A percentile compares a stretch with the other conserved stretches of the same genome.
Evolutionary conservation across 2,113 vertebrate genomes (phyloP).

Genomic region (Dasyurus viverrinus): DNA sequence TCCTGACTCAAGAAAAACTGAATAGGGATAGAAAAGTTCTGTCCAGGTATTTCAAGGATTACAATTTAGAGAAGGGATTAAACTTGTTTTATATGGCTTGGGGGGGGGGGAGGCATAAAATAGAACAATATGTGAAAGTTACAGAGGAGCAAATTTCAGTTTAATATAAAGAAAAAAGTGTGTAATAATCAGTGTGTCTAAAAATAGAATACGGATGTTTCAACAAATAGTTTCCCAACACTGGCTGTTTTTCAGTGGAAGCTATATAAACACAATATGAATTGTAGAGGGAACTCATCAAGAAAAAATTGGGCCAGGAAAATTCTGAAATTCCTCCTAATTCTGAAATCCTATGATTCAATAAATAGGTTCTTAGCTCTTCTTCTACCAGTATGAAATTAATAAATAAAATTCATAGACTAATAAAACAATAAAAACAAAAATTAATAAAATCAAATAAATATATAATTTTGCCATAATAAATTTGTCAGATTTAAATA

Average conservation of each 20-base stretch:
- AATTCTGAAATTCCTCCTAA: background rate
- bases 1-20: background rate
- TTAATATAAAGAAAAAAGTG: background rate
- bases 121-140: background rate
- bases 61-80: background rate
- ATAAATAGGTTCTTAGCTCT: background rate
- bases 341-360: background rate
- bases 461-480: background rate
- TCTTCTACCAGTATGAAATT: slow-evolving; percentile 32
- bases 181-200: background rate
- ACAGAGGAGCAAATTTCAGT: background rate
- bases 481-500: slow-evolving; percentile 25
- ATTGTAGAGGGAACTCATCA: background rate
- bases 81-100: background rate
- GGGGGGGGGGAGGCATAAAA: background rate
- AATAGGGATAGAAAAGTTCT: background rate
- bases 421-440: slow-evolving; percentile 18
- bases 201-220: background rate
- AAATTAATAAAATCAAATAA: slow-evolving; percentile 14
- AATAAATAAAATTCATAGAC: background rate
- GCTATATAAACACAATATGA: background rate
- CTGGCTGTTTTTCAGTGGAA: background rate
- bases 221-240: background rate
- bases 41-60: background rate
- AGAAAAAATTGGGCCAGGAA: background rate